Base-by-base conservation (phyloP, 2,888 invertebrate species). In the Tetranychus piercei region DNA sequence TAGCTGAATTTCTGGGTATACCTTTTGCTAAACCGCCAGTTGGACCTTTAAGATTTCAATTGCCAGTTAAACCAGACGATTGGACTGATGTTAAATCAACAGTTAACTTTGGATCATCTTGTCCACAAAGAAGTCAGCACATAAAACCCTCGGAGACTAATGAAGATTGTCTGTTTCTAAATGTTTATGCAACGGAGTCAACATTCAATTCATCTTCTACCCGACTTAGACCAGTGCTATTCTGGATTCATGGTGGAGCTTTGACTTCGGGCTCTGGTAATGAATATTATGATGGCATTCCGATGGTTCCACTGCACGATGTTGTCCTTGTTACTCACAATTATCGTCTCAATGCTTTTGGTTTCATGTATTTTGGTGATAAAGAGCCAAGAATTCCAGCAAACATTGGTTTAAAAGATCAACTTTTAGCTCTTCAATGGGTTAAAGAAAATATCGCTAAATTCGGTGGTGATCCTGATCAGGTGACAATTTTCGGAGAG, bases 321-420 rank as follows among this genome's bases (percentile, higher is more conserved):
- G 80, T 85, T 34, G 83, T 85, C 74, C 81, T 85, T 55, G 85
- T 85, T 8, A 82, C 84, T 69, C 83, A 85, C 80, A 83, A 84
- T 79, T 85, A 85, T 78, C 80, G 85, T n/a, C 80, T 85, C 1
- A 83, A 83, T 11, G 80, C 82, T 23, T 81, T 85, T 66, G 85
- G 85, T 0, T 77, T 77, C 73, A 15, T 77, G 18, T 73, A 77
- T 70, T 43, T 18, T 4, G 44, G 72, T 45, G 80, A 81, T 44
- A 80, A 81, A n/a, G 69, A 69, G 1, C 69, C 69, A 18, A 20
- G 69, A 22, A 69, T 69, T 23, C 1, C 81, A 1, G 84, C 84
- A 11, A 85, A 85, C 78, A 82, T 82, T 75, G 85, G 85, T 18
- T 78, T 85, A 75, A 82, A 82, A 80, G 85, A 85, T 78, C 85